Evolutionary conservation across 2,888 invertebrate species (phyloP).

Genomic region (Sinotaia quadrata): DNA sequence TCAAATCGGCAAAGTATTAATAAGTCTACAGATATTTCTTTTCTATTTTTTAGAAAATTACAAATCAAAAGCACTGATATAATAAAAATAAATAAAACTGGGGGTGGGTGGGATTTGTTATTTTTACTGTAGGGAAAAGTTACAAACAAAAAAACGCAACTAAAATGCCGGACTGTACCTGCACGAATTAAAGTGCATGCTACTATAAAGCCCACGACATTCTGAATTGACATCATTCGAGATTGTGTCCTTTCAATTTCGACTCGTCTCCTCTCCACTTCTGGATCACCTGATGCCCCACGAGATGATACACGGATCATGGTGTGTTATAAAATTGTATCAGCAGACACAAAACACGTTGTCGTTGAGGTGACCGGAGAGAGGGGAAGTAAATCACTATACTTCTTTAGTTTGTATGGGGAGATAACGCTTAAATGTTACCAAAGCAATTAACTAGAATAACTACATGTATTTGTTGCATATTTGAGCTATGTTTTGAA

Average conservation of each 20-base stretch:
- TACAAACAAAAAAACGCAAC: not conserved
- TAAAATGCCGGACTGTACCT: slow-evolving; percentile 35
- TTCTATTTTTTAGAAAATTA: too few relatives aligned
- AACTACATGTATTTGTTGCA: too few relatives aligned
- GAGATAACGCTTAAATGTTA: too few relatives aligned
- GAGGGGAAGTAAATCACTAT: slow-evolving; percentile 1
- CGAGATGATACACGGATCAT: slow-evolving; percentile 44
- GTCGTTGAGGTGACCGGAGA: not conserved
- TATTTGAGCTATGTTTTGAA: too few relatives aligned
- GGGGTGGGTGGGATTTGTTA: too few relatives aligned
- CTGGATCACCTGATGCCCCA: slow-evolving; percentile 47
- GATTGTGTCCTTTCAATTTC: slow-evolving; percentile 53
- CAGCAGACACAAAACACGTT: not conserved
- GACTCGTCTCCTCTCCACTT: slow-evolving; percentile 40
- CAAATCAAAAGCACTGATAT: too few relatives aligned
- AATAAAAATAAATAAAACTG: too few relatives aligned
- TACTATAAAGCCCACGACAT: slow-evolving; percentile 46
- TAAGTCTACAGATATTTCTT: too few relatives aligned
- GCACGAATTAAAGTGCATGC: slow-evolving; percentile 52
- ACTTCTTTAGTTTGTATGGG: too few relatives aligned
- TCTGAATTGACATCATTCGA: slow-evolving; percentile 43
- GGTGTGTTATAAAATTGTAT: not conserved
- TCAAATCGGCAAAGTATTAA: too few relatives aligned
- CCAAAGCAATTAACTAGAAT: too few relatives aligned
- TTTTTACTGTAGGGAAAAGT: too few relatives aligned